A percentile compares a stretch with the other conserved stretches of the same genome.
Conservation (phyloP, 2,888 invertebrate species). For the Perithous albicinctus region DNA sequence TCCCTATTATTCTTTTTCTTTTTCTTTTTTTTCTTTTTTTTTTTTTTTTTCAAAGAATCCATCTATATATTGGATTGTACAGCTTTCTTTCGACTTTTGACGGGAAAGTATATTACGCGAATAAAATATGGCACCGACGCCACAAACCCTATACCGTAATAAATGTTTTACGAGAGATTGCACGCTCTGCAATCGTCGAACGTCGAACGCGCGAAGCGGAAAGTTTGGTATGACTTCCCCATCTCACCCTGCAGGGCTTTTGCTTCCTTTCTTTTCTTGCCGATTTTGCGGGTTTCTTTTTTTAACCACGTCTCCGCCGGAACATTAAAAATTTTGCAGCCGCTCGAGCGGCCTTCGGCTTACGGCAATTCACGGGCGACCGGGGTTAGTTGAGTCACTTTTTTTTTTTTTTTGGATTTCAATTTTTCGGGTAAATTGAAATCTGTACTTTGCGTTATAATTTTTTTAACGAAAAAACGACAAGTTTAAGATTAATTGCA, state of each 20-base stretch:
- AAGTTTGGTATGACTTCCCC: conserved; percentile 38
- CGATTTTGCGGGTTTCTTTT: conserved; percentile 33
- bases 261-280: conserved; percentile 22
- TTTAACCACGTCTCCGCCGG: conserved; percentile 2
- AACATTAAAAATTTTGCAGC: conserved; percentile 49
- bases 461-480: no score
- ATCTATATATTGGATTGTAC: neutral
- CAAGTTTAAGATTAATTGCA: no score
- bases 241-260: neutral
- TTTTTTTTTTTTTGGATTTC: no score
- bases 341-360: conserved; percentile 12
- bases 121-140: conserved; percentile 34
- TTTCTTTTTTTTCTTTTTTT: no score
- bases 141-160: conserved; percentile 41
- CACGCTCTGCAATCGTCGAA: conserved; percentile 30
- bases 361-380: neutral
- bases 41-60: neutral
- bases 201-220: conserved; percentile 28
- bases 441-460: no score
- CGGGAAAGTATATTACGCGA: conserved; percentile 23
- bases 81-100: conserved; percentile 3
- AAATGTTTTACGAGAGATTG: conserved; percentile 60
- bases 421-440: no score
- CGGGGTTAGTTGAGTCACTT: no score
- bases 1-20: no score